Conservation (phyloP, 2,113 vertebrate genomes). For the Tyrannus savana region DNA sequence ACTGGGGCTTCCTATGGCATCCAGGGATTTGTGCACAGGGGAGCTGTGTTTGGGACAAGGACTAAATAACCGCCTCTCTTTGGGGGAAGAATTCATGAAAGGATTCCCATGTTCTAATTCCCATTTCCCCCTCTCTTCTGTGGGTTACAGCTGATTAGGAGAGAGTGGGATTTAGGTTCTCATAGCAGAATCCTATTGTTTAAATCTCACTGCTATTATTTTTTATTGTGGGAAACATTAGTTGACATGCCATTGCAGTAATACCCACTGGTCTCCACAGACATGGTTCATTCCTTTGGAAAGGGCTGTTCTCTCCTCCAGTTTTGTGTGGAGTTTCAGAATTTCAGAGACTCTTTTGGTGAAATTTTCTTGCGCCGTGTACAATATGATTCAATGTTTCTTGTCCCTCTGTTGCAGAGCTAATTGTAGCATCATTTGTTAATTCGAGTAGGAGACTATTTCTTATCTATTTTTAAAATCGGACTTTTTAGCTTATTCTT, state of each 20-base stretch:
- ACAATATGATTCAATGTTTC: conserved; percentile 21
- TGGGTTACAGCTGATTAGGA: background rate
- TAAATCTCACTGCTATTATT: background rate
- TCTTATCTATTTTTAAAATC: conserved; percentile 44
- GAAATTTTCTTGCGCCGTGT: background rate
- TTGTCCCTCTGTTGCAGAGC: background rate
- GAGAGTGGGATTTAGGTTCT: background rate
- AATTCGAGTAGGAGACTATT: background rate
- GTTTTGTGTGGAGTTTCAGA: background rate
- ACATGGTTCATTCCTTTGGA: conserved; percentile 17
- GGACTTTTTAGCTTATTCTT: conserved; percentile 48
- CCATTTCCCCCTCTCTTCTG: background rate
- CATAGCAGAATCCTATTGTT: background rate
- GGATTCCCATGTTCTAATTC: background rate
- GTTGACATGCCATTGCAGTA: conserved; percentile 9
- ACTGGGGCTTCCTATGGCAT: background rate
- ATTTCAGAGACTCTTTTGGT: background rate
- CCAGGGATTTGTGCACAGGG: background rate
- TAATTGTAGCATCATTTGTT: conserved; percentile 15
- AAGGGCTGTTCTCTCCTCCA: background rate
- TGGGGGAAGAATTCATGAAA: background rate
- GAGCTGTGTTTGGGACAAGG: background rate
- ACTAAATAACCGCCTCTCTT: background rate
- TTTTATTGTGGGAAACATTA: background rate
- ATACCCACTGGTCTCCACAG: background rate